phyloP scores from a whole-genome alignment of 2,113 vertebrate species.

The Lagenorhynchus albirostris region DNA sequence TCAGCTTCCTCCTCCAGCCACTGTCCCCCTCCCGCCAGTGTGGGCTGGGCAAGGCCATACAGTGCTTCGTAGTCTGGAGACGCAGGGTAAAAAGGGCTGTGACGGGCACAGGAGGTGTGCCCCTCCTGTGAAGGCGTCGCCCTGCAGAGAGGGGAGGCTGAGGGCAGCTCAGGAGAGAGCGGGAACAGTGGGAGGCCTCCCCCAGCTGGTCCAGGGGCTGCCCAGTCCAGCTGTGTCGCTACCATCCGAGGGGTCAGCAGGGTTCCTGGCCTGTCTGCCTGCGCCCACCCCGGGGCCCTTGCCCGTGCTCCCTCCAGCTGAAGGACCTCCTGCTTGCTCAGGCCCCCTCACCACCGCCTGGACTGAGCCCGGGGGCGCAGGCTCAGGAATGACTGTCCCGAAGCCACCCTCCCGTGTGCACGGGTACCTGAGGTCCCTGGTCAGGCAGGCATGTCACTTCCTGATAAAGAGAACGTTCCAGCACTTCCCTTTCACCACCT shows the following conservation, averaged over 20 bases:
- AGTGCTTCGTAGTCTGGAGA: neutral
- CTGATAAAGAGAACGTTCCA: neutral
- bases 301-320: neutral
- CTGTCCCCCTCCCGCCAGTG: neutral
- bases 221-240: neutral
- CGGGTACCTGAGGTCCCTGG: neutral
- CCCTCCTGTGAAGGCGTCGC: neutral
- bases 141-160: neutral
- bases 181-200: neutral
- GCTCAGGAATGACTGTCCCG: neutral
- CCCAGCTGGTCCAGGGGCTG: neutral
- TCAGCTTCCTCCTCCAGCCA: neutral
- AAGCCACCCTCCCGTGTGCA: accelerated
- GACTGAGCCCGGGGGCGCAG: neutral
- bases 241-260: neutral
- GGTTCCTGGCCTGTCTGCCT: neutral
- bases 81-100: neutral
- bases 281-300: neutral
- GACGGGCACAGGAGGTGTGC: neutral
- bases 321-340: neutral
- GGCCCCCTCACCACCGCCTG: neutral
- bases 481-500: accelerated
- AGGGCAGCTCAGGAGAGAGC: neutral
- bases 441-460: neutral
- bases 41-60: neutral